phyloP scores from a whole-genome alignment of 2,888 invertebrate species.

The Tipula unca region DNA sequence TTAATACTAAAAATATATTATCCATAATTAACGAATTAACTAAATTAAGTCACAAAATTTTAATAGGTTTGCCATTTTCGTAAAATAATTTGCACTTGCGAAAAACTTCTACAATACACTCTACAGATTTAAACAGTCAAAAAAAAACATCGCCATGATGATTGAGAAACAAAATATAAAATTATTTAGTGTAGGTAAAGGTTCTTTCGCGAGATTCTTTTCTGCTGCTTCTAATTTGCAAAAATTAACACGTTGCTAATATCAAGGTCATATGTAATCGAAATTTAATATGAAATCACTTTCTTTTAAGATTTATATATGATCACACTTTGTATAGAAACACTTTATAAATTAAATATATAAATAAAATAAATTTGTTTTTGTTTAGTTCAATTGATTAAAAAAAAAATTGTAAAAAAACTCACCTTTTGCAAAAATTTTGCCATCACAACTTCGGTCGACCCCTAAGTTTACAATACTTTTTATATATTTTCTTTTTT shows the following conservation, averaged over 20 bases:
- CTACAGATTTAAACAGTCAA: background rate
- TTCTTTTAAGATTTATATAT: background rate
- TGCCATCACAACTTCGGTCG: conserved; percentile 54
- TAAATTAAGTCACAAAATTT: background rate
- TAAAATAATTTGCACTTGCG: background rate
- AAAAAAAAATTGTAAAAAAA: conserved; percentile 29
- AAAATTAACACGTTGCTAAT: background rate
- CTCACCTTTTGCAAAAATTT: conserved; percentile 70
- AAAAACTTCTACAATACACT: conserved; percentile 14
- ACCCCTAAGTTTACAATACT: conserved; percentile 19
- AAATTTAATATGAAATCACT: conserved; percentile 1
- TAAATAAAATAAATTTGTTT: background rate
- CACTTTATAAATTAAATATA: background rate
- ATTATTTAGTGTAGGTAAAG: conserved; percentile 16
- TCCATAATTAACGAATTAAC: background rate
- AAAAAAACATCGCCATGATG: background rate
- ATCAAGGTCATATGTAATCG: conserved; percentile 16
- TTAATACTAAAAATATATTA: background rate
- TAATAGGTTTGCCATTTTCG: background rate
- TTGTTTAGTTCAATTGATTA: background rate
- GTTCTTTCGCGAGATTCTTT: background rate
- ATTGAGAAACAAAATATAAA: background rate
- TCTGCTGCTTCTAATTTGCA: conserved; percentile 15
- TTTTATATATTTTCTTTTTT: background rate
- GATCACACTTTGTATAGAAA: conserved; percentile 30